Percentiles rank a stretch among this genome's conserved stretches.
phyloP scores from a whole-genome alignment of 2,888 invertebrate genomes.

The Ormia ochracea region DNA sequence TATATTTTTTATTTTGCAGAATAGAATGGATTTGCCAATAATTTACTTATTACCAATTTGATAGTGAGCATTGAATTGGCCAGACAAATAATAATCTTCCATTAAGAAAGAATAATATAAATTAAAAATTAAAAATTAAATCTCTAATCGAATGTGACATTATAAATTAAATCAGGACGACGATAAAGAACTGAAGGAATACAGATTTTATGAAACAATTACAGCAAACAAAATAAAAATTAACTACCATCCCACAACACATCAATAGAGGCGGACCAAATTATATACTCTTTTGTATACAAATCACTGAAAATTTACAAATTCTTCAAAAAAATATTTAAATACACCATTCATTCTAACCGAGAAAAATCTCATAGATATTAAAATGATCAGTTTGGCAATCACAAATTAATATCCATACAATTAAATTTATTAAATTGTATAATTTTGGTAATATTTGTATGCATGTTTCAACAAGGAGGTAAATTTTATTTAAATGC shows the following conservation, averaged over 20 bases:
- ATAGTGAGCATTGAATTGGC: slow-evolving; percentile 37
- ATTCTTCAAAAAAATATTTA: slow-evolving; percentile 21
- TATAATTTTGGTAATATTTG: slow-evolving; percentile 16
- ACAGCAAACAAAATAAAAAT: neutral
- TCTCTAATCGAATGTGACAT: slow-evolving; percentile 29
- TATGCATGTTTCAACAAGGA: slow-evolving; percentile 50
- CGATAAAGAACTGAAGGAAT: slow-evolving; percentile 26
- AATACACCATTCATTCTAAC: neutral
- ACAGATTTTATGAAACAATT: slow-evolving; percentile 41
- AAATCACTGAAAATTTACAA: slow-evolving; percentile 29
- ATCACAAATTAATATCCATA: slow-evolving; percentile 44
- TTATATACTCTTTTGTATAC: slow-evolving; percentile 42
- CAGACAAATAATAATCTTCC: slow-evolving; percentile 11
- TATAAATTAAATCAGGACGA: slow-evolving; percentile 25
- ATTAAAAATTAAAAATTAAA: slow-evolving; percentile 4
- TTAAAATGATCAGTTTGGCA: slow-evolving; percentile 27
- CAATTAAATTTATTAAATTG: slow-evolving; percentile 22
- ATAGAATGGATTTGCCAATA: slow-evolving; percentile 46
- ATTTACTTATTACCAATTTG: slow-evolving; percentile 51
- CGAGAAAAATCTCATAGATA: neutral
- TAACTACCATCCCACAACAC: slow-evolving; percentile 49
- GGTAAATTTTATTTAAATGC: slow-evolving; percentile 37
- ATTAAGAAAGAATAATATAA: neutral
- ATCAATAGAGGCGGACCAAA: slow-evolving; percentile 58
- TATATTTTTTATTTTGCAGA: slow-evolving; percentile 19